phyloP scores from a whole-genome alignment of 2,797 vertebrate genomes.

The Eremophila alpestris region DNA sequence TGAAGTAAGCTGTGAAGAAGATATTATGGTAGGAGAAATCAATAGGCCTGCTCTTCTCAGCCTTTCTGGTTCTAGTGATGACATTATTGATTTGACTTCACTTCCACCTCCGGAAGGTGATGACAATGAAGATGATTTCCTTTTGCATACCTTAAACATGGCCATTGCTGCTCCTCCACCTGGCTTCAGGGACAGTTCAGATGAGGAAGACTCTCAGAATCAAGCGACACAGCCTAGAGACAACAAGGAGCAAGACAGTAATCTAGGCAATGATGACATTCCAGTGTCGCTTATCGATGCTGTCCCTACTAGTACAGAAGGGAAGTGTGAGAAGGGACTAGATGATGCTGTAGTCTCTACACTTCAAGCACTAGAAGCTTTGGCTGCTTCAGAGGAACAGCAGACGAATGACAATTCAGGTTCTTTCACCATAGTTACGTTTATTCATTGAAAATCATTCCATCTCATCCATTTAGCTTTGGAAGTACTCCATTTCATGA shows the following conservation, averaged over 20 bases:
- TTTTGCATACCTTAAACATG: slow-evolving; percentile 94
- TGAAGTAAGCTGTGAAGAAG: slow-evolving; percentile 97
- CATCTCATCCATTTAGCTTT: slow-evolving; percentile 81
- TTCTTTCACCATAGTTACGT: slow-evolving; percentile 98
- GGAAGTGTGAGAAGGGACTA: slow-evolving; percentile 84
- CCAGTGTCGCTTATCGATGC: slow-evolving; percentile 98
- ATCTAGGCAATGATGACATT: slow-evolving; percentile 82
- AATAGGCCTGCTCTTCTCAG: slow-evolving; percentile 88
- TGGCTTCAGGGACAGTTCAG: slow-evolving; percentile 97
- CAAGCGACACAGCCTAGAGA: slow-evolving; percentile 76
- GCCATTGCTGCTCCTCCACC: slow-evolving; percentile 98
- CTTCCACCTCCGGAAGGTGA: slow-evolving; percentile 93
- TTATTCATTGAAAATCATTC: slow-evolving; percentile 90
- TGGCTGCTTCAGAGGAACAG: slow-evolving; percentile 95
- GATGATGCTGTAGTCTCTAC: slow-evolving; percentile 90
- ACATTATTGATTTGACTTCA: slow-evolving; percentile 98
- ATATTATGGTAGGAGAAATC: slow-evolving; percentile 88
- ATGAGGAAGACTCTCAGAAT: slow-evolving; percentile 92
- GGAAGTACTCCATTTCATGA: slow-evolving; percentile 72
- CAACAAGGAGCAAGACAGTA: slow-evolving; percentile 69
- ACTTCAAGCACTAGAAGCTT: slow-evolving; percentile 91
- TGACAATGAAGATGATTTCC: slow-evolving; percentile 91
- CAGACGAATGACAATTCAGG: slow-evolving; percentile 97
- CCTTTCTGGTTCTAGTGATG: slow-evolving; percentile 94
- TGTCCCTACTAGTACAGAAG: slow-evolving; percentile 86